Base-by-base conservation (phyloP, 53 echinoderm and acorn worm species). In the Holothuria leucospilota region DNA sequence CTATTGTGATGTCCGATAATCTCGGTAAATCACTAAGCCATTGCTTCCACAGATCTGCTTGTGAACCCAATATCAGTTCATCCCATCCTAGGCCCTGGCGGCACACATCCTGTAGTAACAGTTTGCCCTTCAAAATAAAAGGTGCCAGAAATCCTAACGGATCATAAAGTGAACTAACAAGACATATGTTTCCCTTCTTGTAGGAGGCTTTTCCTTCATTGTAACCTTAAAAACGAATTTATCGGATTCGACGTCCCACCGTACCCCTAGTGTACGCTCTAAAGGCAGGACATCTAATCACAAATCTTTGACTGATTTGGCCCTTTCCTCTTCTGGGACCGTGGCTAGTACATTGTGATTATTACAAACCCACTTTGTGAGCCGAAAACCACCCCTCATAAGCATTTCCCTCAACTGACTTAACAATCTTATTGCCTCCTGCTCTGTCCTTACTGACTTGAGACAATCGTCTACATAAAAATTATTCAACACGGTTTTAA, bases 401-500 rank as follows among this genome's bases (percentile, higher is more conserved):
- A 90, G 63, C 16, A 90, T 13, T 18, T 63, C 77, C 6, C 71
- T 20, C 21, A 90, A 82, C 65, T 87, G 61, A 8, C 75, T 29
- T 13, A 87, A 26, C 59, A 91, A 40, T 51, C 39, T 85, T 0
- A 71, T 66, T 58, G 89, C 92, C 16, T 85, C 86, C 30, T 80
- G 74, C 0, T 58, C 56, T 13, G 81, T 72, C 39, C 27, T 28
- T 13, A 92, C 92, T 20, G 92, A 89, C 68, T 85, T 92, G 40
- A 92, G 39, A 58, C 92, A 92, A 46, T 92, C 92, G 23, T 92
- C 92, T 6, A 89, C 86, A 52, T 92, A 89, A 82, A 89, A 92
- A 39, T 92, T 89, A 6, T 85, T 52, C 21, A 60, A 23, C 13
- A 92, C 77, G 1, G 86, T 89, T 13, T 26, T 23, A 29, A 80